Percentiles rank a stretch among this genome's conserved stretches.
Evolutionary conservation across 1,140 invertebrate species (phyloP).

Genomic region (Cecropterus lyciades): DNA sequence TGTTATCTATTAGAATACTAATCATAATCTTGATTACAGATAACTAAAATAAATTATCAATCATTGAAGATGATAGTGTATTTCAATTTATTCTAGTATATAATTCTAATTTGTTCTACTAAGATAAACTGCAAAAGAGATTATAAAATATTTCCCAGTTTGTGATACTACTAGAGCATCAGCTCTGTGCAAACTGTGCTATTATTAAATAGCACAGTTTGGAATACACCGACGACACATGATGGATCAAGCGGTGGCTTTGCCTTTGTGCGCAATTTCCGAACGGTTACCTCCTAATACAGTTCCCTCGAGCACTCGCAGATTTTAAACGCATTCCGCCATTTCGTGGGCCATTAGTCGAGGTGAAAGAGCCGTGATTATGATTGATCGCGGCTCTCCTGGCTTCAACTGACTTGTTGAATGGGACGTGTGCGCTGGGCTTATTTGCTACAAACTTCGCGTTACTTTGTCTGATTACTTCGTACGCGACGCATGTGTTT

Average conservation of each 20-base stretch:
- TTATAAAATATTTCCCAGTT: no score
- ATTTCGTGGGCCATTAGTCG: conserved; percentile 81
- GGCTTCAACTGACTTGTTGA: conserved; percentile 72
- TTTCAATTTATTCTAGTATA: no score
- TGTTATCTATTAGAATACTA: no score
- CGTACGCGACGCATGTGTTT: conserved; percentile 27
- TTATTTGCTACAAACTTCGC: conserved; percentile 62
- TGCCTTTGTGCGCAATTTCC: conserved; percentile 75
- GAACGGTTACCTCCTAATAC: conserved; percentile 76
- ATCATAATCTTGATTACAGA: no score
- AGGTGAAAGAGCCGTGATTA: conserved; percentile 80
- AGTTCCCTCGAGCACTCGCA: conserved; percentile 58
- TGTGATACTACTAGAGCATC: no score
- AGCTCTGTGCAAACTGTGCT: no score
- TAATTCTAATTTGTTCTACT: no score
- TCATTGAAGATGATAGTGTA: no score
- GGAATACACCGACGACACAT: conserved; percentile 56
- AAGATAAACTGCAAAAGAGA: no score
- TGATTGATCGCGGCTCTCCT: conserved; percentile 72
- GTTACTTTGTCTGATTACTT: conserved; percentile 58
- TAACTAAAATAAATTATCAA: no score
- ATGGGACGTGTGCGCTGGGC: conserved; percentile 66
- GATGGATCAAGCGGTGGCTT: conserved; percentile 72
- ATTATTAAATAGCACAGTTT: no score
- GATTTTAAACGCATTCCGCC: conserved; percentile 78